Base-by-base conservation (phyloP, 2,888 invertebrate genomes). In the Tipula lateralis region DNA sequence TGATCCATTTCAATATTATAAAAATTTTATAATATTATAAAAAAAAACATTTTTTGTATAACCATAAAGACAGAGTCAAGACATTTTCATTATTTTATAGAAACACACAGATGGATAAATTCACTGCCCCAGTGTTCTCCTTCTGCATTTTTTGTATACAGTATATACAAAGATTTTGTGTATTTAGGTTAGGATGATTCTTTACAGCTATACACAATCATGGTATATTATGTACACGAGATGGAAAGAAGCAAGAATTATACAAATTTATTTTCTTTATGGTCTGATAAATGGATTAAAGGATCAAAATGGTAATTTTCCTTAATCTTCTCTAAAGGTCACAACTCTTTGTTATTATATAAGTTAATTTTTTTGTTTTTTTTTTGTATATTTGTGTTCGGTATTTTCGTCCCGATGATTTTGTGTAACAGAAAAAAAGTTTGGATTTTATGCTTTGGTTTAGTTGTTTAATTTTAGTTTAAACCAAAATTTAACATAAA, bases 231-330 rank as follows among this genome's bases (percentile, higher is more conserved):
- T n/a, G n/a, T 2, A n/a, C 2, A 44, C 0, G 13, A 24, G 24
- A 66, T 24, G 66, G 66, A 66, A 66, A 19, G 66, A 12, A 66
- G 66, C 66, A 66, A 24, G 24, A 66, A 66, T 66, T 50, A 50
- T 50, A 50, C 50, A 50, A 50, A 50, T 50, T 50, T 66, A 66
- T 66, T 66, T 19, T 66, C 66, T 66, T 66, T 66, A 66, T 66
- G 66, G 66, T 66, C 66, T 66, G 66, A 66, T 66, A 66, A 66
- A 66, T 66, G 66, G 66, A 66, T 66, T 66, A 66, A 9, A 66
- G 66, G 66, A 66, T 66, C 66, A 66, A 24, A 66, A 66, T 66
- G 66, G 24, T 66, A 66, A 66, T 66, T 66, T 66, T 66, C 66
- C 24, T 66, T 66, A 66, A 66, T 66, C 66, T 66, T 66, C 66